phyloP scores from a whole-genome alignment of 2,113 vertebrate genomes.

The Engystomops pustulosus region DNA sequence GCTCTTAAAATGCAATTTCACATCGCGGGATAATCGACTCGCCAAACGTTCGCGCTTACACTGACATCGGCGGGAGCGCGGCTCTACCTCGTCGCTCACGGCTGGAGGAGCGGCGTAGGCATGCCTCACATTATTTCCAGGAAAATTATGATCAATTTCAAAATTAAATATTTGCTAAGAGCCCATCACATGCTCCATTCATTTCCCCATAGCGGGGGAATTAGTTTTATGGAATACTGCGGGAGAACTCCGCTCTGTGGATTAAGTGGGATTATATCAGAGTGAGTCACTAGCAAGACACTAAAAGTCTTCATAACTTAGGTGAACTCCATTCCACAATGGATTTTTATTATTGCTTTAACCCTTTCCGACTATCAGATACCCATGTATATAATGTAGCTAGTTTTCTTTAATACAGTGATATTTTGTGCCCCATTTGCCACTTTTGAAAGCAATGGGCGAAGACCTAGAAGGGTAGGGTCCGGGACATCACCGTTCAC shows the following conservation, averaged over 20 bases:
- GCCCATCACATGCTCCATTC: not conserved
- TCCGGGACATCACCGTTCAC: too few species aligned
- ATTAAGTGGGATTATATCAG: conserved; percentile 8
- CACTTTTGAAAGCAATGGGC: too few species aligned
- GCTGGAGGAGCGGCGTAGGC: not conserved
- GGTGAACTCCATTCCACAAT: not conserved
- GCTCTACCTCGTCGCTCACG: not conserved
- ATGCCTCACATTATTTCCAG: not conserved
- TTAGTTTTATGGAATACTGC: conserved; percentile 10
- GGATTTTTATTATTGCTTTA: not conserved
- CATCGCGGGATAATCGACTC: not conserved
- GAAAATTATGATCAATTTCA: conserved; percentile 21
- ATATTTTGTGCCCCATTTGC: too few species aligned
- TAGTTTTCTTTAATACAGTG: too few species aligned
- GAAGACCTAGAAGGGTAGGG: too few species aligned
- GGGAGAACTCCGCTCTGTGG: not conserved
- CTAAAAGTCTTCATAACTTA: not conserved
- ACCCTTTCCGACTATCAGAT: not conserved
- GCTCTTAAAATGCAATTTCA: conserved; percentile 25
- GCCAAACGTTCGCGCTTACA: not conserved
- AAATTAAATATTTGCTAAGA: conserved; percentile 26
- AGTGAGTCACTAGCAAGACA: not conserved
- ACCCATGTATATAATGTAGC: too few species aligned
- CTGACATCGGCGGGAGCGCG: not conserved
- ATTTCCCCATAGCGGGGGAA: not conserved